Evolutionary conservation across 1,140 invertebrate species (phyloP).

Genomic region (Drosophila pseudoananassae): DNA sequence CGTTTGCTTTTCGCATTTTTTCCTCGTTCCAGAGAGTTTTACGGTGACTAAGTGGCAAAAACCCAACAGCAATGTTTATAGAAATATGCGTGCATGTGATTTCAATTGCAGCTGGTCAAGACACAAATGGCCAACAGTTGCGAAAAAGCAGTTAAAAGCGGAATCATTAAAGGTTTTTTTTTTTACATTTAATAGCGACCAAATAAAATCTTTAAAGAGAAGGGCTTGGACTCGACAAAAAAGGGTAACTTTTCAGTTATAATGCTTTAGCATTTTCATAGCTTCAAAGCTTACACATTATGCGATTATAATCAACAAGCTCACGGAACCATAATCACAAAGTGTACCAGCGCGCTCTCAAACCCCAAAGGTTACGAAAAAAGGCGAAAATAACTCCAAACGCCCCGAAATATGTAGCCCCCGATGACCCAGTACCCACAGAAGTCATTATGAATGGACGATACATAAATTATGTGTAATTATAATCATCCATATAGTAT

Average conservation of each 20-base stretch:
- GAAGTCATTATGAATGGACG: constrained; percentile 31
- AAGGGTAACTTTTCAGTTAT: not conserved
- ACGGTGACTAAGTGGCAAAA: constrained; percentile 26
- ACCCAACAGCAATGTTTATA: constrained; percentile 11
- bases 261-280: not conserved
- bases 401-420: constrained; percentile 7
- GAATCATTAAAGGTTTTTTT: not conserved
- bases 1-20: constrained; percentile 16
- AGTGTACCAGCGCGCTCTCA: too few relatives aligned
- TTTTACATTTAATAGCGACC: not conserved
- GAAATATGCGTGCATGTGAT: not conserved
- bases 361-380: not conserved
- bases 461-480: constrained; percentile 48
- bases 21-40: not conserved
- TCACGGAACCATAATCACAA: not conserved
- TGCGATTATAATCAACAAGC: constrained; percentile 32
- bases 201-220: too few relatives aligned
- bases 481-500: constrained; percentile 20
- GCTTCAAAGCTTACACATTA: constrained; percentile 6
- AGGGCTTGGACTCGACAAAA: not conserved
- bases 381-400: constrained; percentile 3
- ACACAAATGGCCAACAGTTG: not conserved
- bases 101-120: constrained; percentile 24
- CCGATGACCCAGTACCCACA: constrained; percentile 5
- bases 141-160: too few relatives aligned